phyloP scores from a whole-genome alignment of 2,888 invertebrate genomes.

The Geophilus truncorum region DNA sequence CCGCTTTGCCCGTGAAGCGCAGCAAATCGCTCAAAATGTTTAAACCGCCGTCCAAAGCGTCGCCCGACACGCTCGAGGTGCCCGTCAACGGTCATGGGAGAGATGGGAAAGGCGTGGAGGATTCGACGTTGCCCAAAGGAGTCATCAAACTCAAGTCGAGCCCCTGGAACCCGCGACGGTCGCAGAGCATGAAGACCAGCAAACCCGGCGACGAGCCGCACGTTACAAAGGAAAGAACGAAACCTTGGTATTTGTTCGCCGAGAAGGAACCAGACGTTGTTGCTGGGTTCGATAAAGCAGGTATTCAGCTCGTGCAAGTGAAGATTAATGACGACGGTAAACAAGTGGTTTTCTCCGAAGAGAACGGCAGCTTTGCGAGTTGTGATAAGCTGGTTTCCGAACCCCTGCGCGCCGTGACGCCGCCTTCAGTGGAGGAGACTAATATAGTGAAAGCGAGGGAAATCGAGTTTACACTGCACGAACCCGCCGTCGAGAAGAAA shows the following conservation, averaged over 20 bases:
- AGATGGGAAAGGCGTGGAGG: neutral
- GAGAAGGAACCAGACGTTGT: neutral
- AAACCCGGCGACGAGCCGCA: neutral
- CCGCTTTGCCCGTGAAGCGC: constrained; percentile 46
- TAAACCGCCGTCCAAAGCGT: constrained; percentile 37
- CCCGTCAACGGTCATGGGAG: neutral
- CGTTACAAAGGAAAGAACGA: neutral
- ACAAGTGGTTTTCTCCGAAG: neutral
- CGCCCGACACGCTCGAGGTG: neutral
- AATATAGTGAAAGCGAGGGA: neutral
- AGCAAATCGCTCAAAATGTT: constrained; percentile 48
- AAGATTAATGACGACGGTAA: constrained; percentile 3
- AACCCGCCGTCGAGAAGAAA: neutral
- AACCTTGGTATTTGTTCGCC: neutral
- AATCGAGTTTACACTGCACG: neutral
- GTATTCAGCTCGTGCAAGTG: constrained; percentile 22
- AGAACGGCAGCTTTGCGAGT: neutral
- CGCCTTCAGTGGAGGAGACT: neutral
- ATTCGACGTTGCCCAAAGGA: neutral
- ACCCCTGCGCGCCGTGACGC: neutral
- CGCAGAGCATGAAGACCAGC: neutral
- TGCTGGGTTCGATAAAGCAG: neutral
- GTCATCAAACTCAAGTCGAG: neutral
- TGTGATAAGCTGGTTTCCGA: neutral
- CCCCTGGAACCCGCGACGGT: neutral